A percentile compares a stretch with the other conserved stretches of the same genome.
Evolutionary conservation across 2,113 vertebrate genomes (phyloP).

Genomic region (Onychorhynchus coronatus): DNA sequence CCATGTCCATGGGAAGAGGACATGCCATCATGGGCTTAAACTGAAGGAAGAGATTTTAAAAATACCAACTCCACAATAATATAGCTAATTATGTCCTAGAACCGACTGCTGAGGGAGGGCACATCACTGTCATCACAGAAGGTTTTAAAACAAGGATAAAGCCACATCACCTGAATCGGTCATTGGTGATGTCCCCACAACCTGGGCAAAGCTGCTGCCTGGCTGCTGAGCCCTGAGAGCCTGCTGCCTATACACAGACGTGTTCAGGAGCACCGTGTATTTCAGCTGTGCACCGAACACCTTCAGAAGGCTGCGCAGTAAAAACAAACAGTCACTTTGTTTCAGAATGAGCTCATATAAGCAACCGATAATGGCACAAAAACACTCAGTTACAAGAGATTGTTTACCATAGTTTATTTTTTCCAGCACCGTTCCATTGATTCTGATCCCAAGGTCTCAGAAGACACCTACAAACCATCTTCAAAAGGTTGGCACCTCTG

Average conservation of each 20-base stretch:
- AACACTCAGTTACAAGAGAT: background rate
- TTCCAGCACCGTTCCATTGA: background rate
- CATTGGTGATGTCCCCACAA: background rate
- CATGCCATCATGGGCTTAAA: background rate
- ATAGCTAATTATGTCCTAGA: background rate
- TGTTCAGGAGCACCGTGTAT: background rate
- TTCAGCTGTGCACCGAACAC: background rate
- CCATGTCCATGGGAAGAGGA: background rate
- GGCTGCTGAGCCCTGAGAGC: background rate
- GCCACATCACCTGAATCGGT: background rate
- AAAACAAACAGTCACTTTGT: background rate
- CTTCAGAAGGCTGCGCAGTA: background rate
- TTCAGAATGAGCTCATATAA: conserved; percentile 31
- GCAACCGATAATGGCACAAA: conserved; percentile 1
- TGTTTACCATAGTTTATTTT: background rate
- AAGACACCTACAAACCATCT: background rate
- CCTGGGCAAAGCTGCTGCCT: background rate
- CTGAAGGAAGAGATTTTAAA: background rate
- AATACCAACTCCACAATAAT: background rate
- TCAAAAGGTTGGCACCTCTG: background rate
- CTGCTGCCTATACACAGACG: background rate
- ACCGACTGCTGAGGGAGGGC: background rate
- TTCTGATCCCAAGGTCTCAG: background rate
- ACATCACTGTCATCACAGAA: background rate
- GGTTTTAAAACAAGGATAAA: background rate